phyloP scores from a whole-genome alignment of 2,888 invertebrate species.

The Hydrotaea diabolus region DNA sequence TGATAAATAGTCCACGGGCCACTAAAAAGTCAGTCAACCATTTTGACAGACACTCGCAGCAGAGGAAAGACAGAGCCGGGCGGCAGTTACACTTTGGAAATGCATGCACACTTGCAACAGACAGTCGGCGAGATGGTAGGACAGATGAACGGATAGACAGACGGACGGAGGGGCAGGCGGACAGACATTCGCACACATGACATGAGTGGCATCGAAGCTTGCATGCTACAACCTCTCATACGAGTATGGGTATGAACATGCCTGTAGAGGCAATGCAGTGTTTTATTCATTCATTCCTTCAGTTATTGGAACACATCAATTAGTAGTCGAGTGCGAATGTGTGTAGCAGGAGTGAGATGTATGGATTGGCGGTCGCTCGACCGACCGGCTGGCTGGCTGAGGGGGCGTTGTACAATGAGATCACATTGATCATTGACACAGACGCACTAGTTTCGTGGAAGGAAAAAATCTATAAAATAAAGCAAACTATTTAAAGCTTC shows the following conservation, averaged over 20 bases:
- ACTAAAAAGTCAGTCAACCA: constrained; percentile 61
- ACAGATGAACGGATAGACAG: too few species aligned
- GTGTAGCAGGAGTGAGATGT: background rate
- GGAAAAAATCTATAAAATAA: background rate
- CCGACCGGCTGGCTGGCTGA: background rate
- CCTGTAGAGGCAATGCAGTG: constrained; percentile 46
- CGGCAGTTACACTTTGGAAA: constrained; percentile 14
- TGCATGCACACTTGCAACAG: constrained; percentile 29
- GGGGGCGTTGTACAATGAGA: constrained; percentile 8
- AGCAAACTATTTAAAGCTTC: background rate
- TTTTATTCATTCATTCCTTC: constrained; percentile 51
- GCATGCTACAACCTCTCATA: constrained; percentile 22
- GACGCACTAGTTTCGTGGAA: constrained; percentile 2
- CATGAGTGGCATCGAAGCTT: background rate
- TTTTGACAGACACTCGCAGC: constrained; percentile 22
- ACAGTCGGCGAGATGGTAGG: background rate
- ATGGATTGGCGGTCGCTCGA: too few species aligned
- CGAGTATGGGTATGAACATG: constrained; percentile 39
- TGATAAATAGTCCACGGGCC: constrained; percentile 43
- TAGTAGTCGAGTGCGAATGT: constrained; percentile 54
- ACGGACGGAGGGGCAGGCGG: background rate
- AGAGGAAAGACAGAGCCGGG: background rate
- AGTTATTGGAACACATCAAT: constrained; percentile 51
- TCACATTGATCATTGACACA: constrained; percentile 23
- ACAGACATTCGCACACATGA: background rate